Base-by-base conservation (phyloP, 2,113 vertebrate genomes). In the Phycodurus eques region DNA sequence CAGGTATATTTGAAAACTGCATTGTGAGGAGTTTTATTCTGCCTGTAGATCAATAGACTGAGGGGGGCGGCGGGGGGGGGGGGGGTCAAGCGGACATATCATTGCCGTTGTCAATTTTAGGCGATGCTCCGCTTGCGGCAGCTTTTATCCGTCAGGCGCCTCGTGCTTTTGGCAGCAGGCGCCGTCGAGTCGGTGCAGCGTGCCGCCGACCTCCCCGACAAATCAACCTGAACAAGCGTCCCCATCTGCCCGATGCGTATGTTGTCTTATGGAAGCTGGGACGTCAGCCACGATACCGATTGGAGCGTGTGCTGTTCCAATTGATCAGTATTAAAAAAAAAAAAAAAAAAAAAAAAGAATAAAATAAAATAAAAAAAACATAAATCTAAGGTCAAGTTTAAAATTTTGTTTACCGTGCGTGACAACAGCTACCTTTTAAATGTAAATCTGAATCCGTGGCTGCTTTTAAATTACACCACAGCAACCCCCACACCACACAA, bases 231-330 rank as follows among this genome's bases (percentile, higher is more conserved):
- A 85, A 83, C 72, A 59, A 86, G 83, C 71, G 74, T 46, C 87
- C 85, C 88, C 91, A 90, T 90, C 89, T 92, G 88, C 78, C 82
- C 75, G 15, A 76, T 85, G 73, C 89, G 88, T 89, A 89, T 90
- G 90, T 87, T 87, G 81, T 80, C 76, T 84, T 78, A 83, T 88
- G 86, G 87, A 91, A 77, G 35, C 75, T 64, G 78, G 84, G 83
- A 83, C 61, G 67, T 68, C 72, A 80, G 79, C 81, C 81, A 85
- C 83, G 82, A 82, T 84, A 75, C 81, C 71, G 82, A 77, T 31
- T 43, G 42, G 5, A 6, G 61, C 35, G 17, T 63, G 35, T 11
- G 10, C 10, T 22, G 20, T 22, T 51, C 49, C 15, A 15, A 17
- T 51, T 51, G 49, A 51, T 51, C 49, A 51, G 49, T 22, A 56